Base-by-base conservation (phyloP, 2,797 vertebrate species). In the Myotis daubentonii region DNA sequence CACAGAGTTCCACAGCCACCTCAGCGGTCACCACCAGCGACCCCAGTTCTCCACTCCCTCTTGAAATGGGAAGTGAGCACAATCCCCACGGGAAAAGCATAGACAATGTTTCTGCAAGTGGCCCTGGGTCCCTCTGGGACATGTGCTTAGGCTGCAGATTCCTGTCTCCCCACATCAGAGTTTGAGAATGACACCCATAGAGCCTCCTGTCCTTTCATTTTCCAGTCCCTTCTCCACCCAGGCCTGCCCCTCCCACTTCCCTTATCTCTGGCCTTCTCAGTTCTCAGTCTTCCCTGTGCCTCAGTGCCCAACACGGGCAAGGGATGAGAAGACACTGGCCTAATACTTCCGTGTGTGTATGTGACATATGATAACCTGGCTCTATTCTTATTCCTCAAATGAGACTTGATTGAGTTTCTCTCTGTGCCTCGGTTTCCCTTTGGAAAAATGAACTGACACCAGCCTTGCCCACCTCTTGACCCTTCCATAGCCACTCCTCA, bases 401-500 rank as follows among this genome's bases (percentile, higher is more conserved):
- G 70, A 57, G 62, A 38, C 15, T 75, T 25, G 23, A 53, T 22
- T 1, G 70, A 89, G 51, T 33, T 23, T 6, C 36, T 38, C 36
- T 87, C 62, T 30, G 20, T 81, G 89, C 41, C 80, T 94, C 83
- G 53, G 79, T 84, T 94, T 95, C 47, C 55, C 66, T 93, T 79
- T 53, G 47, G 65, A 65, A 89, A 87, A 84, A 83, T 30, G 25
- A 96, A 36, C 38, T 28, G 79, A 53, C 47, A 19, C 13, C n/a
- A 89, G 53, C 30, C 33, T 5, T 47, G 33, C 47, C 68, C 20
- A 71, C 33, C 23, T 68, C 70, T 81, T 38, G 66, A 25, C 8
- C 53, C 30, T 15, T 23, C 38, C 55, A 22, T 7, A 25, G 51
- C 6, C 74, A 25, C 41, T 65, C 22, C 44, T 49, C 62, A 62